These are phyloP conservation scores for Adelosebastes latens DNA, from an alignment of 2,797 vertebrate species.

Conservation along the genomic window DNA sequence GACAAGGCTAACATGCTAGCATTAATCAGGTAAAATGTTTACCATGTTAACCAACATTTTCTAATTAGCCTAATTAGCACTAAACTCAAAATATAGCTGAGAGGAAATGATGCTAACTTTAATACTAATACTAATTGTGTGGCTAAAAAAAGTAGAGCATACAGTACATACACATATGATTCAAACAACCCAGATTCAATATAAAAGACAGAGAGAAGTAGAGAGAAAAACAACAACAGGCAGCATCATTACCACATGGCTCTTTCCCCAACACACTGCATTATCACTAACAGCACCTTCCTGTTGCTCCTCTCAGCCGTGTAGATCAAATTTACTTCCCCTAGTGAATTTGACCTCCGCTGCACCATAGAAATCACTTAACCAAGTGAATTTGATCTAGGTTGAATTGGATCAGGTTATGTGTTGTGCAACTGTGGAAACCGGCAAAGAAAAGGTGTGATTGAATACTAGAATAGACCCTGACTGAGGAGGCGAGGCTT, in stretches of 20 bases:
- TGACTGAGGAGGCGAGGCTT: slow-evolving; percentile 29
- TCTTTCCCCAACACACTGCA: not conserved
- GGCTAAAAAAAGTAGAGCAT: not conserved
- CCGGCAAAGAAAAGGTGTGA: slow-evolving; percentile 23
- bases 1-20: not conserved
- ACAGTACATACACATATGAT: not conserved
- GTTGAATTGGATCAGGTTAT: slow-evolving; percentile 46
- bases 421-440: slow-evolving; percentile 23
- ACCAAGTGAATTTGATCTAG: slow-evolving; percentile 54
- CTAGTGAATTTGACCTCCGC: slow-evolving; percentile 40
- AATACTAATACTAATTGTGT: not conserved
- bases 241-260: not conserved
- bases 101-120: not conserved
- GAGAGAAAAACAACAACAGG: not conserved
- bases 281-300: slow-evolving; percentile 20
- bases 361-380: slow-evolving; percentile 54
- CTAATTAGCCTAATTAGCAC: not conserved
- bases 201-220: not conserved
- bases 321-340: slow-evolving; percentile 54
- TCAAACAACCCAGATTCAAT: not conserved
- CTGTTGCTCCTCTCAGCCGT: slow-evolving; percentile 20
- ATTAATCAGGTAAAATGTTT: not conserved
- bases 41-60: not conserved
- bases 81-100: not conserved
- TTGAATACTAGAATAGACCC: slow-evolving; percentile 23